Base-by-base conservation (phyloP, 2,888 invertebrate genomes). In the Patella caerulea region DNA sequence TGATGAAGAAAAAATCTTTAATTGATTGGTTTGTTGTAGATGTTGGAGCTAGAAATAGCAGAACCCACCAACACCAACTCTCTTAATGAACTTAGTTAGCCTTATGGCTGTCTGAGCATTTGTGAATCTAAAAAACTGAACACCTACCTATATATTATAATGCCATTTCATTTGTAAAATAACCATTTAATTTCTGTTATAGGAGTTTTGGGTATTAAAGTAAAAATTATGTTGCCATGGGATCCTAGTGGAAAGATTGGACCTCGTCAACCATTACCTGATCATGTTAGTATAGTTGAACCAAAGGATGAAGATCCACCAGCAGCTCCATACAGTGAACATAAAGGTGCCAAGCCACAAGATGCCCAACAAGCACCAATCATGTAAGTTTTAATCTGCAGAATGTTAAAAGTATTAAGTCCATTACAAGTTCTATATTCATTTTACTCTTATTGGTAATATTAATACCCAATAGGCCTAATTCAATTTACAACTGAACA, bases 161-260 rank as follows among this genome's bases (percentile, higher is more conserved):
- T 45, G 45, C 9, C 45, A 45, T 45, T 45, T 45, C 1, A 45
- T 45, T 45, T 45, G 45, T 9, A 45, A 45, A 45, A 45, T 45
- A 45, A 9, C 19, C 4, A 71, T 71, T 15, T 71, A 29, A 29
- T 71, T n/a, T 56, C 19, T 72, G 59, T 81, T 83, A 14, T 84
- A 94, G 94, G 94, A 91, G 94, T 94, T 74, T 91, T 95, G 86
- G 95, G 95, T 76, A 94, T 94, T 85, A 95, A 96, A 94, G 96
- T 98, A 1, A 99, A 99, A 93, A 99, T 99, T 93, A 99, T 99
- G 99, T 95, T 99, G 93, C 98, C 98, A 70, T 98, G 97, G 95
- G 99, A 99, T 93, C 96, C 97, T 81, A 95, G 95, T 92, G 99
- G 99, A 92, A 98, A 99, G 94, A 96, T 95, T 89, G 99, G 99